Percentiles rank a stretch among this genome's conserved stretches.
phyloP scores from a whole-genome alignment of 2,797 vertebrate species.

The Neosilurus mollespiculum region DNA sequence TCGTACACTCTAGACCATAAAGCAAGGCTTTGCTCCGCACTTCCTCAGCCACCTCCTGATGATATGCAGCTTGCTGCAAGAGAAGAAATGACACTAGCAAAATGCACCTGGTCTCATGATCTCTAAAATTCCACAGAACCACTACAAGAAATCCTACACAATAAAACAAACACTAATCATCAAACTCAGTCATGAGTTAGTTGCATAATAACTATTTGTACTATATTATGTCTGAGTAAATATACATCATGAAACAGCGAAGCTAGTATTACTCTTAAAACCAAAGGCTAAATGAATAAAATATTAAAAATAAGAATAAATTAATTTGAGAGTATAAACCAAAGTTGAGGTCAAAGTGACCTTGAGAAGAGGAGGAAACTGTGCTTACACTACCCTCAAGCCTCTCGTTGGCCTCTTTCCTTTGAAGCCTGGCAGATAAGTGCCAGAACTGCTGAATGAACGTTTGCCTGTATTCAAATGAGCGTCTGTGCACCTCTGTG shows the following conservation, averaged over 20 bases:
- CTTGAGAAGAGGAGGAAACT: slow-evolving; percentile 29
- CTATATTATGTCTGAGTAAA: neutral
- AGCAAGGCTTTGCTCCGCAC: slow-evolving; percentile 82
- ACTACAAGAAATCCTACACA: neutral
- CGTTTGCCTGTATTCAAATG: slow-evolving; percentile 10
- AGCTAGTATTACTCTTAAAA: neutral
- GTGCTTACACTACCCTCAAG: slow-evolving; percentile 10
- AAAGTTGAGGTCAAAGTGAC: slow-evolving; percentile 30
- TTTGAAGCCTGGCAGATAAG: slow-evolving; percentile 7
- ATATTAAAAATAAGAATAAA: neutral
- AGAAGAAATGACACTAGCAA: slow-evolving; percentile 23
- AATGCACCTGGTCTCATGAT: neutral
- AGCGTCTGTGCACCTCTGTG: neutral
- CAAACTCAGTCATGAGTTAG: neutral
- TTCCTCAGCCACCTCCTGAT: slow-evolving; percentile 86
- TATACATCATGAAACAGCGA: neutral
- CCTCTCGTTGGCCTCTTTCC: slow-evolving; percentile 6
- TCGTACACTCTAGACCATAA: slow-evolving; percentile 86
- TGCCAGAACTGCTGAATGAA: slow-evolving; percentile 28
- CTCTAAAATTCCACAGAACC: neutral
- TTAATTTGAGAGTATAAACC: slow-evolving; percentile 2
- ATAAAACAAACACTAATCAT: neutral
- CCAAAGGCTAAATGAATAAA: neutral
- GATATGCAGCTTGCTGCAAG: slow-evolving; percentile 87
- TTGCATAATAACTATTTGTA: neutral